phyloP scores from a whole-genome alignment of 2,113 vertebrate genomes.

The Takifugu flavidus region DNA sequence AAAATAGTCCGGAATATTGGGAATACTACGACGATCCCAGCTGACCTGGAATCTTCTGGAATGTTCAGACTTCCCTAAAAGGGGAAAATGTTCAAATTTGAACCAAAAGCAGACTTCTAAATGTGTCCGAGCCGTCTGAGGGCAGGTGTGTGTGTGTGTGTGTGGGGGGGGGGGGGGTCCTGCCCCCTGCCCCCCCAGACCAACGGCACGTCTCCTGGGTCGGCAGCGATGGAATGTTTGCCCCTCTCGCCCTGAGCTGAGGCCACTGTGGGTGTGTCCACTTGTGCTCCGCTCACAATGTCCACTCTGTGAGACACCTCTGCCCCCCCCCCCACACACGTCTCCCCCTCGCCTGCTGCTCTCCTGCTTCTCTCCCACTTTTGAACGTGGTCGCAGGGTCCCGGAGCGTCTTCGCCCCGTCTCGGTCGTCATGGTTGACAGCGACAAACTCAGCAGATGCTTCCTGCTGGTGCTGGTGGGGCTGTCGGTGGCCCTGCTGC shows the following conservation, averaged over 20 bases:
- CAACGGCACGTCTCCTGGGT: neutral
- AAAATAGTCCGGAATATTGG: too few species aligned
- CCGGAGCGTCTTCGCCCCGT: constrained; percentile 27
- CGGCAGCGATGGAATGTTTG: constrained; percentile 16
- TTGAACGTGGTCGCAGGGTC: constrained; percentile 29
- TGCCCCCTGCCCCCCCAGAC: too few species aligned
- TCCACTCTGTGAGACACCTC: constrained; percentile 64
- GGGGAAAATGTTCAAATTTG: too few species aligned
- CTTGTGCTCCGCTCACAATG: constrained; percentile 69
- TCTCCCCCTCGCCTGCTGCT: constrained; percentile 41
- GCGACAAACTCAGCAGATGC: constrained; percentile 53
- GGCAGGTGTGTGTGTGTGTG: too few species aligned
- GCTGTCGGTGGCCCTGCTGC: constrained; percentile 55
- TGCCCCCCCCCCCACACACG: constrained; percentile 39
- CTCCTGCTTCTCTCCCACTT: constrained; percentile 14
- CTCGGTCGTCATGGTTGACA: constrained; percentile 61
- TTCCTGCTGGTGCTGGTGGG: constrained; percentile 59
- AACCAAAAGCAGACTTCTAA: too few species aligned
- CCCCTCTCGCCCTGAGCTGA: constrained; percentile 30
- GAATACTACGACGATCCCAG: too few species aligned
- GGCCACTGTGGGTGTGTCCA: constrained; percentile 48
- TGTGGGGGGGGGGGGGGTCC: too few species aligned
- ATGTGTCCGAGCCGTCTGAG: too few species aligned
- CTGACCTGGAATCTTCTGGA: too few species aligned
- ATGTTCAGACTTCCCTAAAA: too few species aligned